A percentile compares a stretch with the other conserved stretches of the same genome.
Evolutionary conservation across 2,797 vertebrate genomes (phyloP).

Genomic region (Neosilurus mollespiculum): DNA sequence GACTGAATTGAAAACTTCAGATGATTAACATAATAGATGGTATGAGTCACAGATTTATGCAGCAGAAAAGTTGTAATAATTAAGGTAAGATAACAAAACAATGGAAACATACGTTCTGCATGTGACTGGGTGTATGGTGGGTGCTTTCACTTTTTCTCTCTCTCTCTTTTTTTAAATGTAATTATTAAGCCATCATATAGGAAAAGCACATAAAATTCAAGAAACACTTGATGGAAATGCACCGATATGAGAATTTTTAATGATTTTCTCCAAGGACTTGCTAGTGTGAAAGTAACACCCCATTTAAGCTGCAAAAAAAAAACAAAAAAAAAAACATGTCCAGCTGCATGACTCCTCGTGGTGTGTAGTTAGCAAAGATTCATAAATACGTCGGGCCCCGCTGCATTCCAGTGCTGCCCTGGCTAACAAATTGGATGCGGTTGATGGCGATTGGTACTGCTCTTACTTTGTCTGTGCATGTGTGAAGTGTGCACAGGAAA

Average conservation of each 20-base stretch:
- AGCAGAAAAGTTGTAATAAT: background rate
- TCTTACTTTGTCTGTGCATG: background rate
- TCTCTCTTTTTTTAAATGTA: background rate
- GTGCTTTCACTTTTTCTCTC: background rate
- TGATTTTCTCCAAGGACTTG: background rate
- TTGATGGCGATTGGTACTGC: slow-evolving; percentile 53
- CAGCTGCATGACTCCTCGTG: background rate
- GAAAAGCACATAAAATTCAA: background rate
- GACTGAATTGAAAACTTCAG: background rate
- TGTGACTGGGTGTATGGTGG: background rate
- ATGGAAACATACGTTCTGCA: background rate
- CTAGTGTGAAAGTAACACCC: slow-evolving; percentile 15
- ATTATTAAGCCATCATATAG: background rate
- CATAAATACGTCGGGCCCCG: slow-evolving; percentile 44
- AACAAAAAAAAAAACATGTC: background rate
- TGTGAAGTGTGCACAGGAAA: slow-evolving; percentile 51
- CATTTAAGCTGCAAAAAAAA: slow-evolving; percentile 7
- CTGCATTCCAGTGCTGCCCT: slow-evolving; percentile 12
- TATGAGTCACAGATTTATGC: background rate
- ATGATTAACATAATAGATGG: background rate
- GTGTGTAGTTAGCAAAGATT: slow-evolving; percentile 17
- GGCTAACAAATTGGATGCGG: slow-evolving; percentile 55
- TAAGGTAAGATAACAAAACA: background rate
- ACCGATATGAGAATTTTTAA: background rate
- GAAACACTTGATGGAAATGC: background rate